Conservation (phyloP, 2,113 vertebrate genomes). For the Nannobrachium achirus region DNA sequence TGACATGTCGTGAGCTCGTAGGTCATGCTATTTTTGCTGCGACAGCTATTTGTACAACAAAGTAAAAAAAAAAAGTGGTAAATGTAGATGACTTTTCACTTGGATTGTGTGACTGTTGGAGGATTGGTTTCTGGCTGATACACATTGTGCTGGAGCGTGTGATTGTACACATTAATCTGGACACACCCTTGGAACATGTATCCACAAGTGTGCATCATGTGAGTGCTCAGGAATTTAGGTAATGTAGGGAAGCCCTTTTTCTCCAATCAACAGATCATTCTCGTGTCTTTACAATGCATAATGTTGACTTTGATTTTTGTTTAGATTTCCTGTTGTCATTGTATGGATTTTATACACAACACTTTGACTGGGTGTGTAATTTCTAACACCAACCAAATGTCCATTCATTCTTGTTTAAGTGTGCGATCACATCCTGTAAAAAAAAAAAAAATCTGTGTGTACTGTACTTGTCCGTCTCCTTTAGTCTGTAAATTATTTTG, state of each 20-base stretch:
- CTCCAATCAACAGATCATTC: conserved; percentile 40
- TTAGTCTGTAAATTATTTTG: conserved; percentile 90
- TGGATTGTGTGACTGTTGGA: conserved; percentile 13
- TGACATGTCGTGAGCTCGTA: too few species aligned
- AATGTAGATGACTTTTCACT: conserved; percentile 11
- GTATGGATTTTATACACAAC: not conserved
- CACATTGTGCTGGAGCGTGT: conserved; percentile 59
- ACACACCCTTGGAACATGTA: conserved; percentile 70
- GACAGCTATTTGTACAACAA: too few species aligned
- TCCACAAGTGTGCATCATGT: conserved; percentile 66
- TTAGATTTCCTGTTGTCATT: conserved; percentile 4
- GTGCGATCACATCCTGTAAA: conserved; percentile 34
- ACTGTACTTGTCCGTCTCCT: conserved; percentile 48
- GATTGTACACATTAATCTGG: conserved; percentile 59
- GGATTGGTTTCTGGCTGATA: conserved; percentile 38
- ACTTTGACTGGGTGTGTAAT: conserved; percentile 39
- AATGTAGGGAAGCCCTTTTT: conserved; percentile 48
- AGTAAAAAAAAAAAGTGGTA: too few species aligned
- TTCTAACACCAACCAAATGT: conserved; percentile 55
- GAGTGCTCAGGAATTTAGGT: conserved; percentile 73
- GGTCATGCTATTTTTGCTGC: too few species aligned
- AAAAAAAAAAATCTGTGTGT: conserved; percentile 57
- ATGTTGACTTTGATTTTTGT: not conserved
- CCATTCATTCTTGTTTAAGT: conserved; percentile 37
- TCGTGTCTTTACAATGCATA: conserved; percentile 25